These are phyloP conservation scores for Pterostichus niger DNA, from an alignment of 2,888 invertebrate genomes.

Conservation along the genomic window DNA sequence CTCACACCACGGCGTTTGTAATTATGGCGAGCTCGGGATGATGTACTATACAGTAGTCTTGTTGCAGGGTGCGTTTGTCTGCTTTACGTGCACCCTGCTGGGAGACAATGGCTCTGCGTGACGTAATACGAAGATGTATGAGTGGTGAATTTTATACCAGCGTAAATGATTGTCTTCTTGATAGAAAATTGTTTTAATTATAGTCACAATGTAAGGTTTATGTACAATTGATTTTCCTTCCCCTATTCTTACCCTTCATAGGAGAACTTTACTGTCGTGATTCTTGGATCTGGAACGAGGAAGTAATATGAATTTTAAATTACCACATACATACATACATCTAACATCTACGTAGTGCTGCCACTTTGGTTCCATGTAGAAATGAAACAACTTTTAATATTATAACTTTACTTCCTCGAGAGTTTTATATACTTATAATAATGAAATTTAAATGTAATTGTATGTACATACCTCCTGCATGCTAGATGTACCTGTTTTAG, in stretches of 20 bases:
- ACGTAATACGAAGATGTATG: conserved; percentile 6
- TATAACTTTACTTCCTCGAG: too few relatives aligned
- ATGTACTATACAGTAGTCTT: neutral
- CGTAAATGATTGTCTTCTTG: conserved; percentile 5
- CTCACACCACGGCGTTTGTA: conserved; percentile 45
- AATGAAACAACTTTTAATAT: too few relatives aligned
- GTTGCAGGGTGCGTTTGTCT: conserved; percentile 6
- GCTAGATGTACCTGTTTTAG: too few relatives aligned
- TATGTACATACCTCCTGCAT: too few relatives aligned
- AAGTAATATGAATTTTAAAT: neutral
- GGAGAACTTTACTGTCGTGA: neutral
- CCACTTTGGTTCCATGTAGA: too few relatives aligned
- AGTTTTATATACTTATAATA: too few relatives aligned
- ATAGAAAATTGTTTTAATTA: conserved; percentile 24
- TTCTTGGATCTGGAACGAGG: neutral
- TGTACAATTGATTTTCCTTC: neutral
- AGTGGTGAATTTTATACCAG: neutral
- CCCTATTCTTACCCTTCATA: neutral
- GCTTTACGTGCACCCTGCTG: neutral
- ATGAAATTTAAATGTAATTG: too few relatives aligned
- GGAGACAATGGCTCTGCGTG: neutral
- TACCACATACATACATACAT: neutral
- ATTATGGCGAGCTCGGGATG: conserved; percentile 24
- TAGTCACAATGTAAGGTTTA: neutral
- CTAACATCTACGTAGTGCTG: too few relatives aligned